These are phyloP conservation scores for Orius insidiosus DNA, from an alignment of 1,140 invertebrate species.

Conservation along the genomic window DNA sequence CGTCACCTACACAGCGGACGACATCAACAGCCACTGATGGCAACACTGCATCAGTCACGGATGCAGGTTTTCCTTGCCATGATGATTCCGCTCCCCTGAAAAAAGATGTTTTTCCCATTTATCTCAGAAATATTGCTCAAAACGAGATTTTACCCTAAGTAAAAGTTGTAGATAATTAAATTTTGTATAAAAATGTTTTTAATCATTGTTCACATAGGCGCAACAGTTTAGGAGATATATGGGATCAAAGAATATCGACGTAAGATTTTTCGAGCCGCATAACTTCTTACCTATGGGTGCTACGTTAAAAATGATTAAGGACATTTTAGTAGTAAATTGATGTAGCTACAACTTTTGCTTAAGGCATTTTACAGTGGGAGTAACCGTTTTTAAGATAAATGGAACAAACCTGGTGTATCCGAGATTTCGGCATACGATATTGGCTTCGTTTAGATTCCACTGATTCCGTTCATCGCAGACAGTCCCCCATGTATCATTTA, in stretches of 20 bases:
- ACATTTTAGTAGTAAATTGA: too few relatives aligned
- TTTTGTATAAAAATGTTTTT: too few relatives aligned
- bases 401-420: slow-evolving; percentile 31
- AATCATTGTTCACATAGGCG: too few relatives aligned
- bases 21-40: slow-evolving; percentile 23
- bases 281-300: too few relatives aligned
- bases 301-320: too few relatives aligned
- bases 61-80: slow-evolving; percentile 30
- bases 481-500: slow-evolving; percentile 30
- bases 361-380: too few relatives aligned
- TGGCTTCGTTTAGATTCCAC: slow-evolving; percentile 34
- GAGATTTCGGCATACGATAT: slow-evolving; percentile 35
- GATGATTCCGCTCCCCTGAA: slow-evolving; percentile 31
- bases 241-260: too few relatives aligned
- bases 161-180: too few relatives aligned
- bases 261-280: too few relatives aligned
- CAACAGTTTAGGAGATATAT: too few relatives aligned
- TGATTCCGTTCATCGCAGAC: slow-evolving; percentile 31
- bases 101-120: slow-evolving; percentile 16
- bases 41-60: slow-evolving; percentile 8
- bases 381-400: too few relatives aligned
- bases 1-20: slow-evolving; percentile 32
- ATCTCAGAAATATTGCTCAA: not conserved
- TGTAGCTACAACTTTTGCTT: too few relatives aligned
- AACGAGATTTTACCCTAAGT: not conserved